Evolutionary conservation across 1,140 invertebrate genomes (phyloP), one percentile per base, ranked within the genome.

Genomic region (Cyrtorhinus lividipennis): DNA sequence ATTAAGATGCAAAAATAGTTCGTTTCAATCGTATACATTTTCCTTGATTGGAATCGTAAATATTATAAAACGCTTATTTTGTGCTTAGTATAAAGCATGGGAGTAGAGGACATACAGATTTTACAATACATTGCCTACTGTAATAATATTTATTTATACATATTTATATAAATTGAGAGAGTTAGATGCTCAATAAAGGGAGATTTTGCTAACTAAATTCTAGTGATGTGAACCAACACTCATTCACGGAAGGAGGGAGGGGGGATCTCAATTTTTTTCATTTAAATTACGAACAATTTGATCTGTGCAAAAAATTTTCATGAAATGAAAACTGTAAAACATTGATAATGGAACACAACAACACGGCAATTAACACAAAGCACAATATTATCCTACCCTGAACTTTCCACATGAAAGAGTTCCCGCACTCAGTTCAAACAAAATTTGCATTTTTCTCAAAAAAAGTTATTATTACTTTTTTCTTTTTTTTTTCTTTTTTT

Each of bases 1-100:
- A 62, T 62, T 46, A 62, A 53, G 44, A 46, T 62, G 61, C 46
- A 62, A 62, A 62, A 62, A 62, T 62, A 62, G 46, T 62, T 62
- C 23, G 27, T 62, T 48, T 62, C 30, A 26, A 53, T 62, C 61
- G 61, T 62, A 62, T 62, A 62, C 61, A 48, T 62, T 48, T 48
- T 62, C 18, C 18, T 62, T 48, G 45, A 53, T 26, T 24, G 46
- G 44, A 56, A 56, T 30, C 27, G 27, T 60, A 30, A 60, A 38
- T 30, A 60, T 60, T 60, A 60, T 53, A 53, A 62, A 62, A 62
- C 44, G 45, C 61, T 48, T 62, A 48, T 56, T 23, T 48, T 62
- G 61, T 53, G 44, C 45, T 53, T 46, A 53, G 45, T 62, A 62
- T 62, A 62, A 62, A 62, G 61, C 61, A 62, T 23, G 15, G 59